Percentiles rank a stretch among this genome's conserved stretches.
phyloP scores from a whole-genome alignment of 2,888 invertebrate species.

The Lacanobia oleracea region DNA sequence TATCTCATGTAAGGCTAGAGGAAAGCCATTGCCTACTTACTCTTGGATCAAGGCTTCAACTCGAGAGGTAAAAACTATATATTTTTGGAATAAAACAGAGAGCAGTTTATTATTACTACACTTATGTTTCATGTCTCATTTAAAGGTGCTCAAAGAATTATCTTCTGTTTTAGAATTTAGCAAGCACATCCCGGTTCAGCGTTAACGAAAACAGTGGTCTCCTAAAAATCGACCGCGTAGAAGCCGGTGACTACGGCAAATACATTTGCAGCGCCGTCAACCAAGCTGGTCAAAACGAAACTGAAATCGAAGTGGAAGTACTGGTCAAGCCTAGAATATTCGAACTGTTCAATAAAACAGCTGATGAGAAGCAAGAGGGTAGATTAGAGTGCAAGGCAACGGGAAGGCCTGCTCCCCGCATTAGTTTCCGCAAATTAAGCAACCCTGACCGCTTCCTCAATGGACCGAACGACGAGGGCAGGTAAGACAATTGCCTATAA shows the following conservation, averaged over 20 bases:
- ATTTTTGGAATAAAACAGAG: not conserved
- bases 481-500: conserved; percentile 73
- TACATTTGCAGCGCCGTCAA: conserved; percentile 96
- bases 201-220: conserved; percentile 94
- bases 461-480: conserved; percentile 92
- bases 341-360: conserved; percentile 94
- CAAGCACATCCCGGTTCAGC: conserved; percentile 91
- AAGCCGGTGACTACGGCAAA: conserved; percentile 94
- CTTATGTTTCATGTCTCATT: too few species aligned
- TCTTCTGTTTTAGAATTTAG: conserved; percentile 90
- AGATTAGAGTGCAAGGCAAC: conserved; percentile 94
- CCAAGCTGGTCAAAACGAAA: conserved; percentile 93
- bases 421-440: conserved; percentile 95
- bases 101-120: not conserved
- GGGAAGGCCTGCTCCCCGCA: conserved; percentile 95
- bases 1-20: conserved; percentile 94
- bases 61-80: conserved; percentile 84
- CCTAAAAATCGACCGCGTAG: conserved; percentile 93
- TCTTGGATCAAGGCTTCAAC: conserved; percentile 95
- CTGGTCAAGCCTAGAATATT: conserved; percentile 95
- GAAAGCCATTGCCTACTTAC: conserved; percentile 96
- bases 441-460: conserved; percentile 91
- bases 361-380: conserved; percentile 91
- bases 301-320: conserved; percentile 92
- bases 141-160: not conserved